These are phyloP conservation scores for Xenopus laevis DNA, from an alignment of 2,113 vertebrate species.

Conservation along the genomic window DNA sequence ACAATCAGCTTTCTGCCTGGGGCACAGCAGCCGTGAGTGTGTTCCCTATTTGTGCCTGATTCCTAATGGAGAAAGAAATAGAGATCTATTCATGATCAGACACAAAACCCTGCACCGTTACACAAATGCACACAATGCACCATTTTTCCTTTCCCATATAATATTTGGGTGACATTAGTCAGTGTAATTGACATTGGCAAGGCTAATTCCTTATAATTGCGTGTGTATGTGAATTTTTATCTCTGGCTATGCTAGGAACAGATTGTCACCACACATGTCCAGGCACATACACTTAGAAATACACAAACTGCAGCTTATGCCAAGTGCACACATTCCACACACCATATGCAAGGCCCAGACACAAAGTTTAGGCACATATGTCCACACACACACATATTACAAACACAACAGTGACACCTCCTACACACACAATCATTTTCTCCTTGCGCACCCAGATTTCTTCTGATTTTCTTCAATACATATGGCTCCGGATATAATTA, in stretches of 20 bases:
- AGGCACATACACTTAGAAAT: slow-evolving; percentile 32
- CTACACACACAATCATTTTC: slow-evolving; percentile 69
- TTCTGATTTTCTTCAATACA: too few relatives aligned
- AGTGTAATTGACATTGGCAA: neutral
- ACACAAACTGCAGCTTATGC: slow-evolving; percentile 22
- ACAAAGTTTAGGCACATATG: slow-evolving; percentile 41
- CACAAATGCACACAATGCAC: neutral
- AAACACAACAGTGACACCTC: slow-evolving; percentile 36
- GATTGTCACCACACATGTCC: slow-evolving; percentile 43
- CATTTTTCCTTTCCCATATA: neutral
- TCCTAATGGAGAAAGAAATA: neutral
- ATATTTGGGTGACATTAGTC: neutral
- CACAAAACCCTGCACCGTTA: neutral
- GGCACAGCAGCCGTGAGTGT: slow-evolving; percentile 20
- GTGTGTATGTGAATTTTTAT: slow-evolving; percentile 3
- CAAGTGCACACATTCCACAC: slow-evolving; percentile 18
- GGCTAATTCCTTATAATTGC: neutral
- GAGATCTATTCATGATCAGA: neutral
- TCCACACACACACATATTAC: neutral
- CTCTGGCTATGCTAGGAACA: slow-evolving; percentile 10
- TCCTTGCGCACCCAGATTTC: slow-evolving; percentile 52
- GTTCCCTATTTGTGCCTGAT: neutral
- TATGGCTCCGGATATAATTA: too few relatives aligned
- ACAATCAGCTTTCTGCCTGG: slow-evolving; percentile 7
- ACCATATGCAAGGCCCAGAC: slow-evolving; percentile 40